Percentiles rank a stretch among this genome's conserved stretches.
phyloP scores from a whole-genome alignment of 92 coral and sea anemone species.

The Epizoanthus illoricatus region DNA sequence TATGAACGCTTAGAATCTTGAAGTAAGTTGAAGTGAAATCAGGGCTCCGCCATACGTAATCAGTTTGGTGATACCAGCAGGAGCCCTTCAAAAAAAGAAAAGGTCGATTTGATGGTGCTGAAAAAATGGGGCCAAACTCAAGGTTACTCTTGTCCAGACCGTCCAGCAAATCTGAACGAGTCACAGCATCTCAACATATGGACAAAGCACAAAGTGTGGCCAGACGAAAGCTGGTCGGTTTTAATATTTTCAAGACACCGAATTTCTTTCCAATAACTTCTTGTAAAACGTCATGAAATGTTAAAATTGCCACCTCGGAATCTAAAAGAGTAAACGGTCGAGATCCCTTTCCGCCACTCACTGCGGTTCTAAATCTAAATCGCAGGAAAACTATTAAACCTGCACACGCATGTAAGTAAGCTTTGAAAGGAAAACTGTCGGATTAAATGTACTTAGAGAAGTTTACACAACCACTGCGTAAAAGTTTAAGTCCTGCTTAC shows the following conservation, averaged over 20 bases:
- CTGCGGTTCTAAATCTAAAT: too few relatives aligned
- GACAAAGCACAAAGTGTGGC: too few relatives aligned
- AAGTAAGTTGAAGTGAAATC: background rate
- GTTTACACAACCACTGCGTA: slow-evolving; percentile 8
- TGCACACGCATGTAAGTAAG: background rate
- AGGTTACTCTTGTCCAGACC: too few relatives aligned
- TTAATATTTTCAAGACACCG: too few relatives aligned
- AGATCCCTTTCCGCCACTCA: background rate
- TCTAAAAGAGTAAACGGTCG: background rate
- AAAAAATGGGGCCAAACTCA: background rate
- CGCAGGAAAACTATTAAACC: background rate
- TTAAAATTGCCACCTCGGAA: too few relatives aligned
- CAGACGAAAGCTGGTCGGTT: too few relatives aligned
- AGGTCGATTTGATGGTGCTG: background rate
- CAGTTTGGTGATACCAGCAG: background rate
- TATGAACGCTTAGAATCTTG: background rate
- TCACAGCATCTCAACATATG: too few relatives aligned
- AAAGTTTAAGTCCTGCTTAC: background rate
- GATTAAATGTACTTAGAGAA: background rate
- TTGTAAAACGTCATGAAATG: too few relatives aligned
- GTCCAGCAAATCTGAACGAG: too few relatives aligned
- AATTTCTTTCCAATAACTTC: too few relatives aligned
- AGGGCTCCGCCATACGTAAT: background rate
- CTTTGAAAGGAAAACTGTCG: background rate
- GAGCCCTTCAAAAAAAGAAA: background rate